phyloP scores from a whole-genome alignment of 2,113 vertebrate species.

The Ibidorhyncha struthersii region DNA sequence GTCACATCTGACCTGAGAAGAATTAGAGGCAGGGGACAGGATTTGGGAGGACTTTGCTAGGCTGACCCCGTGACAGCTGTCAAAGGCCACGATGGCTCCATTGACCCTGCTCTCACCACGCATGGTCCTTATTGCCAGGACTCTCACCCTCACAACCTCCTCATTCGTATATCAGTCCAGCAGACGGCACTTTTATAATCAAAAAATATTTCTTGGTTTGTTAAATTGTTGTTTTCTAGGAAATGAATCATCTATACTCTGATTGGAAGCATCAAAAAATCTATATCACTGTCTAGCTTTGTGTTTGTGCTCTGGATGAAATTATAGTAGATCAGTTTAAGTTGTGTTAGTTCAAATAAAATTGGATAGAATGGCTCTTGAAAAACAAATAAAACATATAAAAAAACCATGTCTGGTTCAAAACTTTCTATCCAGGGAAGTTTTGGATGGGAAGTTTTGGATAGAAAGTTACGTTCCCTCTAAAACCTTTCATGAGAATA shows the following conservation, averaged over 20 bases:
- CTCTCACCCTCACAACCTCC: not conserved
- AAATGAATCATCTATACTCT: not conserved
- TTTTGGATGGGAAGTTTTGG: not conserved
- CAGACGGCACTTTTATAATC: not conserved
- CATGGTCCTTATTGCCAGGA: not conserved
- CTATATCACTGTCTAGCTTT: not conserved
- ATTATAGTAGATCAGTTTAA: not conserved
- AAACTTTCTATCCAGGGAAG: not conserved
- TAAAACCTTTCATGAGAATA: not conserved
- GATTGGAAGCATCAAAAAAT: constrained; percentile 5
- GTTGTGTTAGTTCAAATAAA: not conserved
- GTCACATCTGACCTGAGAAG: not conserved
- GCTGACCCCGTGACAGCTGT: not conserved
- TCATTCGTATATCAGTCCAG: not conserved
- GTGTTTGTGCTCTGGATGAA: not conserved
- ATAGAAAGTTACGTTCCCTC: not conserved
- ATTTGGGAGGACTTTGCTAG: not conserved
- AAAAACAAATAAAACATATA: not conserved
- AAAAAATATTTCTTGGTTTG: not conserved
- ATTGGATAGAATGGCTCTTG: not conserved
- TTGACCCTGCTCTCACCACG: not conserved
- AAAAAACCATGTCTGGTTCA: not conserved
- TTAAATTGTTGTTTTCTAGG: not conserved
- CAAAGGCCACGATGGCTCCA: not conserved
- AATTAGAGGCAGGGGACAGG: not conserved